These are phyloP conservation scores for Eucera pruinosa DNA, from an alignment of 2,888 invertebrate species.

Conservation along the genomic window DNA sequence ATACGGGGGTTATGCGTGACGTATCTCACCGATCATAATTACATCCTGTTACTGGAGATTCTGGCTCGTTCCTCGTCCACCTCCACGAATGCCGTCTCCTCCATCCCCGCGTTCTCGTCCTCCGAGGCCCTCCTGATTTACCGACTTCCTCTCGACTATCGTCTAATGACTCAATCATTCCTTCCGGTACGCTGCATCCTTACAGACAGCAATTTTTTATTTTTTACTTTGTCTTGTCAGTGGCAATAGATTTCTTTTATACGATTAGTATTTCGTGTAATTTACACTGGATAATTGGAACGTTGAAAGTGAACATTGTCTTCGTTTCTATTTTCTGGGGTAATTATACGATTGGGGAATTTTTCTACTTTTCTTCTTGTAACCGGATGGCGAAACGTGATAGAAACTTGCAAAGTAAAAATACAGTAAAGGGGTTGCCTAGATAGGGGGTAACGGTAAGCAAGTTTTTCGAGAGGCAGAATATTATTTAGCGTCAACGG, in stretches of 20 bases:
- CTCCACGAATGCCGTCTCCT: slow-evolving; percentile 38
- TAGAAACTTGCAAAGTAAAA: no score
- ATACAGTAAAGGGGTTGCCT: background rate
- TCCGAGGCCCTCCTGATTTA: slow-evolving; percentile 66
- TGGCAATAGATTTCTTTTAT: no score
- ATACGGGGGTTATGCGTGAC: slow-evolving; percentile 83
- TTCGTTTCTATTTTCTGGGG: no score
- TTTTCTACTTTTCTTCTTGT: no score
- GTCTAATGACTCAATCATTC: slow-evolving; percentile 59
- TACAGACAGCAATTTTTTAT: background rate
- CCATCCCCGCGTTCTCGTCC: slow-evolving; percentile 49
- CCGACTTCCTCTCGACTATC: slow-evolving; percentile 48
- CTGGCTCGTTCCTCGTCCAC: slow-evolving; percentile 60
- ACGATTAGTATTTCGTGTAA: no score
- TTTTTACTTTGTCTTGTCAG: background rate
- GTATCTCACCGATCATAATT: slow-evolving; percentile 85
- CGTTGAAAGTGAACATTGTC: no score
- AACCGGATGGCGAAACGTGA: no score
- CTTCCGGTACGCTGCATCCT: slow-evolving; percentile 13
- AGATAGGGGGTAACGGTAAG: background rate
- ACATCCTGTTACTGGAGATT: slow-evolving; percentile 82
- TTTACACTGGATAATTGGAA: no score
- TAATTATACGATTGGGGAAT: no score
- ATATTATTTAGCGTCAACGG: slow-evolving; percentile 16
- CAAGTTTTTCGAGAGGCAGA: slow-evolving; percentile 12